Base-by-base conservation (phyloP, 2,113 vertebrate species). In the Euleptes europaea region DNA sequence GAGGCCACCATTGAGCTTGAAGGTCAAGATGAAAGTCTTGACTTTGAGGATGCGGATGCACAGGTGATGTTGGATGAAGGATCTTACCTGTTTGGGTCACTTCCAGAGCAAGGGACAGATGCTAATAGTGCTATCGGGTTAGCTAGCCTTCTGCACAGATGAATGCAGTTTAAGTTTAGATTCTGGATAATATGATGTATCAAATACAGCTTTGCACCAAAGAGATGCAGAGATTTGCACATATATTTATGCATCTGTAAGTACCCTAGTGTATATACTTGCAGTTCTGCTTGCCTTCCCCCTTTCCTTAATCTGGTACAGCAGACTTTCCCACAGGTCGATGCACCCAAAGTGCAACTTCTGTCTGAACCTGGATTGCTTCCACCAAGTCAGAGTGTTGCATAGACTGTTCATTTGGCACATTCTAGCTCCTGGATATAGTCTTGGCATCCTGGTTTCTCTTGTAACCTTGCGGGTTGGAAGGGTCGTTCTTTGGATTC, bases 1-100 rank as follows among this genome's bases (percentile, higher is more conserved):
- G 99, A 99, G 94, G 97, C 98, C 66, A 98, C 97, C 0, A 97
- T 99, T 78, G 99, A 99, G 86, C 94, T 98, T 51, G 99, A 99
- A 94, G 96, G 96, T 49, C 97, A 96, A 87, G 96, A 97, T 85
- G 98, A 99, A 63, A 97, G 96, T 60, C 97, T 98, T 91, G 98
- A 99, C 54, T 98, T 98, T 87, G 99, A 99, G 91, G 98, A 98
- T 80, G 98, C 98, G 3, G 98, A 99, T 75, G 95, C 94, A 14
- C 97, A 98, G 95, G 98, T 98, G 82, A 33, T 33, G 47, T 47
- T 51, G 85, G 17, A 33, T 40, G 44, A 44, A 0, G 23, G 40
- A 23, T 3, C 5, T 79, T 26, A 2, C 17, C n/a, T 70, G 35
- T n/a, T 13, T 40, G 40, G 19, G 13, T 42, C 23, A 42, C 49